Conservation (phyloP, 30 jellyfish, hydroid and myxozoan species). For the Aurelia sp. region DNA sequence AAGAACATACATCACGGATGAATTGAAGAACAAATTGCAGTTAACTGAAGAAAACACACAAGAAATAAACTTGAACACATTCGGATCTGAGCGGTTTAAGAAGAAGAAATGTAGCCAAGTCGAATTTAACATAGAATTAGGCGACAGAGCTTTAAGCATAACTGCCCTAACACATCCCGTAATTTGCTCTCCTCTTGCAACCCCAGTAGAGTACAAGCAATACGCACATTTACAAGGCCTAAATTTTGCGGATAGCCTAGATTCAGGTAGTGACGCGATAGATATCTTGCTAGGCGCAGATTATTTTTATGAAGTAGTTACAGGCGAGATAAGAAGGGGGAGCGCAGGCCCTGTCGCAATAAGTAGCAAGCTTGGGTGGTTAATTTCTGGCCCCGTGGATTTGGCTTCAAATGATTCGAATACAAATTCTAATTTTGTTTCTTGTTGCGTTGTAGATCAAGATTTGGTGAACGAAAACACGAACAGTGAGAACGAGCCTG, state of each 20-base stretch:
- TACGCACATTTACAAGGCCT: slow-evolving; percentile 28
- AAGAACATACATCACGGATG: slow-evolving; percentile 46
- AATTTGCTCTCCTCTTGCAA: slow-evolving; percentile 9
- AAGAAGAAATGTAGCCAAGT: slow-evolving; percentile 35
- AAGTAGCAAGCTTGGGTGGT: slow-evolving; percentile 49
- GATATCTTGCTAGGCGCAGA: slow-evolving; percentile 37
- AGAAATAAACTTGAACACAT: slow-evolving; percentile 36
- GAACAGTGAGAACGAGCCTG: background rate
- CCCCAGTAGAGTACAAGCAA: background rate
- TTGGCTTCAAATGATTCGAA: background rate
- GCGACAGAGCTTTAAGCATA: background rate
- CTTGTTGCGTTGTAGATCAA: background rate
- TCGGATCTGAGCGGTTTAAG: slow-evolving; percentile 37
- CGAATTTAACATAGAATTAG: slow-evolving; percentile 24
- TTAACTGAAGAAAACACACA: slow-evolving; percentile 17
- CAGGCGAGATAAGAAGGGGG: slow-evolving; percentile 38
- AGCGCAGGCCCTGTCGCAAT: slow-evolving; percentile 47
- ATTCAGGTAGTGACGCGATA: background rate
- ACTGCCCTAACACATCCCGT: background rate
- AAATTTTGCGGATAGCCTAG: slow-evolving; percentile 3
- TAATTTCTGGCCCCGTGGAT: slow-evolving; percentile 31
- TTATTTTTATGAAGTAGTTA: slow-evolving; percentile 19
- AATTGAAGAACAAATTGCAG: slow-evolving; percentile 21
- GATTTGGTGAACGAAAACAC: background rate
- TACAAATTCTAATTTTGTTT: slow-evolving; percentile 19